Evolutionary conservation across 2,888 invertebrate genomes (phyloP), one percentile per base, ranked within the genome.

Genomic region (Orthosia gracilis): DNA sequence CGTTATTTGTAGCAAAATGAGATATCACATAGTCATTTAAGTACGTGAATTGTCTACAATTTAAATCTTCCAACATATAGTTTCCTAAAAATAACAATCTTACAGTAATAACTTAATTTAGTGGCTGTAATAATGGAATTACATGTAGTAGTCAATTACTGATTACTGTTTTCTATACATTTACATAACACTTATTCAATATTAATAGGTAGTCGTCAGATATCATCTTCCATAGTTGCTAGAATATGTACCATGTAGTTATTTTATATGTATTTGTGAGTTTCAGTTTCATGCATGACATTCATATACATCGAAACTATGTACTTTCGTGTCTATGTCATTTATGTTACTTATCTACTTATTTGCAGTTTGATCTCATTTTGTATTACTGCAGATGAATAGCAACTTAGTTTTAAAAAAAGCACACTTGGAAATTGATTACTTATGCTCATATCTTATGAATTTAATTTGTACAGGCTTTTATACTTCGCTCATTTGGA

Each of bases 141-240:
- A 85, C 79, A 74, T 90, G 80, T 87, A 85, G 84, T 88, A 80
- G 89, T 91, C 89, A 91, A 92, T 89, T 91, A 90, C 82, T 74
- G 84, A 92, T 89, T 91, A 90, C 82, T 74, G 84, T 91, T 91
- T 91, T 85, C 78, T 85, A 87, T 72, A 84, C 66, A 83, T 81
- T 78, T 84, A 91, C 85, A 89, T 86, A 83, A 83, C 83, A 83
- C 87, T 88, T 84, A 88, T 84, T 82, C 77, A 78, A 80, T 85
- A 85, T 81, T 71, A 73, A 78, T 81, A 79, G 67, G 69, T 85
- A 81, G 69, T 71, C 77, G 82, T 87, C 80, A 85, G 72, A 75
- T 77, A 84, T 86, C 86, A 89, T 88, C 87, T 90, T 89, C 87
- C 88, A 87, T 88, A 88, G 80, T 85, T 85, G 61, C 73, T 90